phyloP scores from a whole-genome alignment of 2,113 vertebrate genomes.

The Triplophysa tibetana region DNA sequence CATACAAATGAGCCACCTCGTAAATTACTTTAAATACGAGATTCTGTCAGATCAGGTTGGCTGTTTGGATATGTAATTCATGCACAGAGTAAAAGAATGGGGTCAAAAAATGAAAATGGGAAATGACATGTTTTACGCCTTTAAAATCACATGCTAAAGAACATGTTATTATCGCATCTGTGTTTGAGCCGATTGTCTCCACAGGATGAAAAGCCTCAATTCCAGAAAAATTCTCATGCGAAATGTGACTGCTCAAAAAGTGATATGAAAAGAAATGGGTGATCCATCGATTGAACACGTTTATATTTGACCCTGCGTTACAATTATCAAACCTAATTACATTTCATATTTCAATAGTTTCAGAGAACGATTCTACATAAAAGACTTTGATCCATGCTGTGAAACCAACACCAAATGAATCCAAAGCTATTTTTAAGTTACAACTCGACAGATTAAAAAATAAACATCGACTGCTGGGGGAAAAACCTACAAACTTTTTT shows the following conservation, averaged over 20 bases:
- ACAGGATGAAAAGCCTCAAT: not conserved
- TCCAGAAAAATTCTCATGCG: not conserved
- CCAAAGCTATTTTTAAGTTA: not conserved
- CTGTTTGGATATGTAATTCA: not conserved
- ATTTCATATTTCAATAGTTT: slow-evolving; percentile 1
- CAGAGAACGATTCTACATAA: not conserved
- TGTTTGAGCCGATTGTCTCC: not conserved
- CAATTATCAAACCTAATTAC: slow-evolving; percentile 2
- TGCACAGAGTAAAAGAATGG: not conserved
- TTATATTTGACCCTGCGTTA: not conserved
- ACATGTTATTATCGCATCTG: too few relatives aligned
- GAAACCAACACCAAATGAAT: not conserved
- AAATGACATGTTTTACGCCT: too few relatives aligned
- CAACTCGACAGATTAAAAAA: not conserved
- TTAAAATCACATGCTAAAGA: too few relatives aligned
- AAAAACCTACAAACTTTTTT: not conserved
- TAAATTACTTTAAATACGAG: too few relatives aligned
- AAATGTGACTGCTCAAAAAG: not conserved
- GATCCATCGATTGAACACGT: not conserved
- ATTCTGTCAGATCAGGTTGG: not conserved
- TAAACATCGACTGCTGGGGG: not conserved
- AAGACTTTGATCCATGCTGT: slow-evolving; percentile 1
- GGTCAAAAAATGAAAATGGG: too few relatives aligned
- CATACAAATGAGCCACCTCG: too few relatives aligned
- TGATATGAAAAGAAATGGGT: not conserved